These are phyloP conservation scores for Myotis pilosus DNA, from an alignment of 2,797 vertebrate genomes.

Conservation along the genomic window DNA sequence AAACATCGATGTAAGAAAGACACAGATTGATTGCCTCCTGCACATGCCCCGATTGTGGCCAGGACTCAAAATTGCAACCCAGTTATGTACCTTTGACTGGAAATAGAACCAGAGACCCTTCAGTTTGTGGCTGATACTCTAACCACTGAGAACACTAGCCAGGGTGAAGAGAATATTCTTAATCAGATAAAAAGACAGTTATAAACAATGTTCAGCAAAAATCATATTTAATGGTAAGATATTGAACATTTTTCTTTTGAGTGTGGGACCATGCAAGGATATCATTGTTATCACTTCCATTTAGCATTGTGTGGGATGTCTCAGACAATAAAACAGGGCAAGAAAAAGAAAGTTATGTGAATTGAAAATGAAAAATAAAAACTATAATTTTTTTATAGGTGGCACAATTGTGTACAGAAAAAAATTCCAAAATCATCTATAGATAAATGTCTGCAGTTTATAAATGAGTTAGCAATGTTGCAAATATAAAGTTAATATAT, in stretches of 20 bases:
- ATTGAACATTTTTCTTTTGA: not conserved
- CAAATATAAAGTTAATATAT: not conserved
- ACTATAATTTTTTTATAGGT: not conserved
- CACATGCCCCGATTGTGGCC: too few relatives aligned
- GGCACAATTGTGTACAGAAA: not conserved
- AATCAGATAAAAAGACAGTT: not conserved
- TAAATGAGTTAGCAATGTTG: not conserved
- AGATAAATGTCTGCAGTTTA: not conserved
- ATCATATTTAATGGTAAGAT: not conserved
- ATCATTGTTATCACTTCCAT: not conserved
- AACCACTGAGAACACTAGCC: too few relatives aligned
- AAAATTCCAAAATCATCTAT: not conserved
- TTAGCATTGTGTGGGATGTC: not conserved
- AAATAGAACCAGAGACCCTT: too few relatives aligned
- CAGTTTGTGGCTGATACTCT: too few relatives aligned
- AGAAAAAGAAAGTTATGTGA: not conserved
- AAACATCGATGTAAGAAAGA: too few relatives aligned
- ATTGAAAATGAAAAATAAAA: not conserved
- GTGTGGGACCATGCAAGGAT: not conserved
- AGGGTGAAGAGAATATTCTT: not conserved
- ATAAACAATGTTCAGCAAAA: not conserved
- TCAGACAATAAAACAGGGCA: not conserved
- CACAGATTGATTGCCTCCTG: too few relatives aligned
- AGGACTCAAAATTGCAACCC: too few relatives aligned
- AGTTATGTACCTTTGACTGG: too few relatives aligned